Evolutionary conservation across 2,113 vertebrate genomes (phyloP).

Genomic region (cat (Felis catus)): DNA sequence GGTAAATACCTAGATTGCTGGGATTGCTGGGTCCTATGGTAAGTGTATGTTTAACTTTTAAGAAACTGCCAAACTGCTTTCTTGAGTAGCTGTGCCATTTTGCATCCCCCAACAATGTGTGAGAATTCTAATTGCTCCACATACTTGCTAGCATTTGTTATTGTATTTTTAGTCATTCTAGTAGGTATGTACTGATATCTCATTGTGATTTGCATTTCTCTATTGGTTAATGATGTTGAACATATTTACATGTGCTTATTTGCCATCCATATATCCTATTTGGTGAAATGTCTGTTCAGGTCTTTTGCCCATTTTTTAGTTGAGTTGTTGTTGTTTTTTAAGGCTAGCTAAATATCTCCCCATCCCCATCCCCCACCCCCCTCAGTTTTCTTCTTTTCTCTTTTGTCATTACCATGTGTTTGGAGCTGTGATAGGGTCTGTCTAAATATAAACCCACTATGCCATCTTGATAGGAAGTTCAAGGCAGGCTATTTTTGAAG

Average conservation of each 20-base stretch:
- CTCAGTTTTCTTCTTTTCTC: not conserved
- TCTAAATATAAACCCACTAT: slow-evolving; percentile 27
- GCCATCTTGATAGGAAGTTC: slow-evolving; percentile 24
- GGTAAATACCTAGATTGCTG: slow-evolving; percentile 33
- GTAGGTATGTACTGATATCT: not conserved
- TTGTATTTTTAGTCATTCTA: not conserved
- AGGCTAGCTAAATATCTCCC: not conserved
- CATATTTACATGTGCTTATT: slow-evolving; percentile 17
- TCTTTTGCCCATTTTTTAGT: not conserved
- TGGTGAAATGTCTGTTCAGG: not conserved
- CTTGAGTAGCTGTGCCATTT: not conserved
- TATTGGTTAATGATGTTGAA: not conserved
- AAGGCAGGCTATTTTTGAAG: slow-evolving; percentile 19
- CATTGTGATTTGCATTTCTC: slow-evolving; percentile 26
- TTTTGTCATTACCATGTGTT: slow-evolving; percentile 14
- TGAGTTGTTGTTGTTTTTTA: not conserved
- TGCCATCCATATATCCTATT: not conserved
- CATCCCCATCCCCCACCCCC: accelerated
- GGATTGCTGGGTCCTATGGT: not conserved
- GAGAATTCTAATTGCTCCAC: not conserved
- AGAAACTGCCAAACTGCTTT: slow-evolving; percentile 19
- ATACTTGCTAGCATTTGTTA: not conserved
- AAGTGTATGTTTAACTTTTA: not conserved
- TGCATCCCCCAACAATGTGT: not conserved
- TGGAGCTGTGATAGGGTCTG: not conserved